These are phyloP conservation scores for Mamestra configurata DNA, from an alignment of 1,140 invertebrate species.

Conservation along the genomic window DNA sequence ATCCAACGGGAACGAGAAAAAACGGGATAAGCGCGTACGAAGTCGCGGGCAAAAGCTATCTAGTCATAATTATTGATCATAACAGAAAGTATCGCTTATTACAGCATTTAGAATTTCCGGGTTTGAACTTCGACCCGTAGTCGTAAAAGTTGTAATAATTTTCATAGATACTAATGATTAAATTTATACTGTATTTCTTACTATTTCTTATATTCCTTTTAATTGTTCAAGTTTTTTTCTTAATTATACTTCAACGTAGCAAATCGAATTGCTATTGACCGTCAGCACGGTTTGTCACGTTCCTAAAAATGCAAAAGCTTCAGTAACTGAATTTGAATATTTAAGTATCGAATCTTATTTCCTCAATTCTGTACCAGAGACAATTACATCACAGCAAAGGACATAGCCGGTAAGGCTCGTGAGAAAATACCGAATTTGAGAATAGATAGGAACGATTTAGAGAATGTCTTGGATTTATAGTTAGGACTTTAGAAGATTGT, in stretches of 20 bases:
- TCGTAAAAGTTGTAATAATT: too few relatives aligned
- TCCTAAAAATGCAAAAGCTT: not conserved
- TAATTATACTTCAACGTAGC: not conserved
- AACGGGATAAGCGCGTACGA: too few relatives aligned
- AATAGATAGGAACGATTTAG: conserved; percentile 22
- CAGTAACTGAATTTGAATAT: conserved; percentile 2
- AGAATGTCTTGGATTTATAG: conserved; percentile 36
- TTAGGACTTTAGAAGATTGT: not conserved
- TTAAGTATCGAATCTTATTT: not conserved
- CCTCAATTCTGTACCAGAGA: not conserved
- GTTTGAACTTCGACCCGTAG: too few relatives aligned
- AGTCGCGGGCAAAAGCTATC: too few relatives aligned
- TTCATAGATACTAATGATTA: too few relatives aligned
- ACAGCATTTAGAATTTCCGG: too few relatives aligned
- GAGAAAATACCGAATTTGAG: conserved; percentile 37
- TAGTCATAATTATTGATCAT: too few relatives aligned
- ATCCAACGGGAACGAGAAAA: too few relatives aligned
- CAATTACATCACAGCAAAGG: not conserved
- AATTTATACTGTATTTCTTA: too few relatives aligned
- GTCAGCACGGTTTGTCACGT: not conserved
- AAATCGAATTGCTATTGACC: not conserved
- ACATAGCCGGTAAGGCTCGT: not conserved
- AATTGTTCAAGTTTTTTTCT: not conserved
- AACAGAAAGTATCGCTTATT: too few relatives aligned
- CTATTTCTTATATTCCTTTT: not conserved